Conservation (phyloP, 53 echinoderm and acorn worm species). For the Holothuria scabra region DNA sequence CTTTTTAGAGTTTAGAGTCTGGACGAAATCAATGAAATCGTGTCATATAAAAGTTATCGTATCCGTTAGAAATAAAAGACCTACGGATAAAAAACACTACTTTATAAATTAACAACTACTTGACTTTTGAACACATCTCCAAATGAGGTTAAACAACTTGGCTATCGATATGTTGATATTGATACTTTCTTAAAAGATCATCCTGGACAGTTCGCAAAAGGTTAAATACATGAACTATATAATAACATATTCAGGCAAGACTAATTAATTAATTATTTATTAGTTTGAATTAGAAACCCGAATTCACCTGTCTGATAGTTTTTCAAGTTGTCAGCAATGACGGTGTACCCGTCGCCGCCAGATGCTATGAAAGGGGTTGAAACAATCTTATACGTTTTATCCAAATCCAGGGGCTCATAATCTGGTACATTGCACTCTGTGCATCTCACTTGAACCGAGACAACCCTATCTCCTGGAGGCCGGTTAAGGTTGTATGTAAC, state of each 20-base stretch:
- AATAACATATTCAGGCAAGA: neutral
- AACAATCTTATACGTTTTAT: constrained; percentile 69
- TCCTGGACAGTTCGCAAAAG: neutral
- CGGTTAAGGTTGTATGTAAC: constrained; percentile 67
- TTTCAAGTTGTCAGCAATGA: constrained; percentile 66
- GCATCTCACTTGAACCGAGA: constrained; percentile 65
- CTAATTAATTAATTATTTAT: neutral
- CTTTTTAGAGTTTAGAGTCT: too few species aligned
- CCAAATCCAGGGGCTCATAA: constrained; percentile 65
- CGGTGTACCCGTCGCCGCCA: constrained; percentile 82
- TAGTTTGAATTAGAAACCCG: neutral
- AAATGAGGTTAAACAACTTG: too few species aligned
- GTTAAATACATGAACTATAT: neutral
- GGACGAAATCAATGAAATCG: too few species aligned
- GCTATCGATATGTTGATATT: too few species aligned
- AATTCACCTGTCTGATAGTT: constrained; percentile 56
- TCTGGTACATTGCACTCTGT: constrained; percentile 80
- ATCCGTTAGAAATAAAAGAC: too few species aligned
- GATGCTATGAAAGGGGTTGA: constrained; percentile 58
- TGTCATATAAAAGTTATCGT: too few species aligned
- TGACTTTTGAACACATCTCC: too few species aligned
- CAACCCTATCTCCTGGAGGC: constrained; percentile 64
- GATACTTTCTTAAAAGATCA: too few species aligned
- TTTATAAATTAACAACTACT: too few species aligned
- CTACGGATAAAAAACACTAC: too few species aligned